Base-by-base conservation (phyloP, 2,888 invertebrate genomes). In the Cryptophagus acutangulus region DNA sequence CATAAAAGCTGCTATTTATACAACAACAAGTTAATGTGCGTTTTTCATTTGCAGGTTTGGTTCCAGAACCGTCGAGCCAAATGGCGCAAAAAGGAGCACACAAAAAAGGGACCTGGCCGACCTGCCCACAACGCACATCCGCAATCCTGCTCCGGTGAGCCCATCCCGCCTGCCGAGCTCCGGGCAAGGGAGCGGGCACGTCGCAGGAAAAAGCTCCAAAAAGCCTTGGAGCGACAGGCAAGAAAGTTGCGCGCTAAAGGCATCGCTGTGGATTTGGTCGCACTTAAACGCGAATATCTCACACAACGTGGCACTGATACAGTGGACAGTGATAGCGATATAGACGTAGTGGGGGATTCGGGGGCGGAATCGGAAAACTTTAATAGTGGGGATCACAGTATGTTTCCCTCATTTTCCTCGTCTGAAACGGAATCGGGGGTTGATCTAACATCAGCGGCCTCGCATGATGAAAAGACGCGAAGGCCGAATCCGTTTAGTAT, bases 1-100 rank as follows among this genome's bases (percentile, higher is more conserved):
- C n/a, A n/a, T n/a, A n/a, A n/a, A n/a, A n/a, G n/a, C n/a, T n/a
- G n/a, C n/a, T n/a, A n/a, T n/a, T n/a, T n/a, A 26, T 3, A 26
- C 20, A 20, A 9, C 9, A 20, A 20, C 20, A 16, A 8, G 8
- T 12, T 31, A 8, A 8, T 31, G n/a, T n/a, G n/a, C 14, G 15
- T 31, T 31, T 13, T 15, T 31, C 29, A 17, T 17, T 36, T 43
- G 54, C 81, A 97, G 96, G 97, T 99, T 48, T 99, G 97, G 97
- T 99, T 99, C 74, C 99, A 99, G 76, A 99, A 99, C 74, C 81
- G 99, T 20, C 78, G 97, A 46, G 99, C 99, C 36, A 99, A 99
- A 71, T 99, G 97, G 93, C 81, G 97, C 48, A 99, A 99, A 76
- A 93, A 94, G 73, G 97, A 99, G 71, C 94, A 97, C 74, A 96